Conservation (phyloP, 2,113 vertebrate species). For the Megalops atlanticus region DNA sequence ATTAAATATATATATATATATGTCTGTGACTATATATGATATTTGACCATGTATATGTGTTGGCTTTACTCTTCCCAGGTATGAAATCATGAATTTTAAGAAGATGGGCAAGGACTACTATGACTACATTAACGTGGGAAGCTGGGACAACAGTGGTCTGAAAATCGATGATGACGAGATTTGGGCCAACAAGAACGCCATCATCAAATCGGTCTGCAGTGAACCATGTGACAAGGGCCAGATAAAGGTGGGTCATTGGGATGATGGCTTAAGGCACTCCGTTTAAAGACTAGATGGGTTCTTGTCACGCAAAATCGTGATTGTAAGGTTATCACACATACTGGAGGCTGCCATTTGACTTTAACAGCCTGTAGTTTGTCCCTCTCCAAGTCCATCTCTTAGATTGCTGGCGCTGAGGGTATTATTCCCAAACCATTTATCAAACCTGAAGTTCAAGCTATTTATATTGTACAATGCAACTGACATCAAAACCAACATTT, state of each 20-base stretch:
- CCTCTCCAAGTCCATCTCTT: not conserved
- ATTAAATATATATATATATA: conserved; percentile 17
- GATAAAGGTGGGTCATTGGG: conserved; percentile 83
- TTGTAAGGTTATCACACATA: not conserved
- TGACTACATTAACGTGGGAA: conserved; percentile 95
- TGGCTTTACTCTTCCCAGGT: conserved; percentile 66
- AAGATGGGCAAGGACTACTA: conserved; percentile 97
- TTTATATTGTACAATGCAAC: too few species aligned
- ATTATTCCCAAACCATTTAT: not conserved
- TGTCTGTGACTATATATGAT: not conserved
- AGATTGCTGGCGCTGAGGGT: not conserved
- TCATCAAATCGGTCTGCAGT: conserved; percentile 95
- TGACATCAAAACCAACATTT: too few species aligned
- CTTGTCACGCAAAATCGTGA: too few species aligned
- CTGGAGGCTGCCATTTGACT: not conserved
- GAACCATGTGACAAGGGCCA: conserved; percentile 97
- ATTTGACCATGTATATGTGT: not conserved
- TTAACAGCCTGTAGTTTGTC: not conserved
- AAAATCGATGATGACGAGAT: conserved; percentile 95
- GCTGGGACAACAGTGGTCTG: conserved; percentile 94
- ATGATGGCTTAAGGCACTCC: not conserved
- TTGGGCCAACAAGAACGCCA: conserved; percentile 84
- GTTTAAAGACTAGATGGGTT: too few species aligned
- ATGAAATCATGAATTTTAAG: conserved; percentile 99
- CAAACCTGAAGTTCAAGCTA: not conserved